phyloP scores from a whole-genome alignment of 2,113 vertebrate genomes.

The Nyctibius bracteatus region DNA sequence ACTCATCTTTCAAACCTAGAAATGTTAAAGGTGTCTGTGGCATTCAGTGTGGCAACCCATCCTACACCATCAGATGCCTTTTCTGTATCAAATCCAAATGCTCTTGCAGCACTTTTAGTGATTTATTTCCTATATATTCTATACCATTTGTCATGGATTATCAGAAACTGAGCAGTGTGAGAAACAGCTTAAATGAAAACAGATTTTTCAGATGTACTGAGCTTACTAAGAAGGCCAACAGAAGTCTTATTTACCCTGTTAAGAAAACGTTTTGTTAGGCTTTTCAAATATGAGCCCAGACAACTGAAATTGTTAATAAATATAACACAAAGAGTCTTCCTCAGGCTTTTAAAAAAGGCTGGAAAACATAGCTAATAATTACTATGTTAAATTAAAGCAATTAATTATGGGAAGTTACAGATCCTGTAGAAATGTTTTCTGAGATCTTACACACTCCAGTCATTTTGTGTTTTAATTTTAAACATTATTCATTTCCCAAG shows the following conservation, averaged over 20 bases:
- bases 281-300: not conserved
- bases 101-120: not conserved
- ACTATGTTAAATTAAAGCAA: not conserved
- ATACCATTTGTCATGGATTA: not conserved
- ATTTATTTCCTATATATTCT: not conserved
- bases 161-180: not conserved
- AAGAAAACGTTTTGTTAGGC: not conserved
- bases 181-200: not conserved
- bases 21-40: not conserved
- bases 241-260: not conserved
- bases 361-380: not conserved
- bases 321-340: not conserved
- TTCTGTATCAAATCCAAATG: not conserved
- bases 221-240: not conserved
- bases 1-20: not conserved
- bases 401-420: not conserved
- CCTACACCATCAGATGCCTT: not conserved
- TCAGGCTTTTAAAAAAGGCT: not conserved
- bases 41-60: not conserved
- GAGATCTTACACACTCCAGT: not conserved
- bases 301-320: not conserved
- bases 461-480: not conserved
- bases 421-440: not conserved
- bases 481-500: not conserved
- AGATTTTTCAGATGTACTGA: not conserved